Base-by-base conservation (phyloP, 2,113 vertebrate genomes). In the Cavia porcellus region DNA sequence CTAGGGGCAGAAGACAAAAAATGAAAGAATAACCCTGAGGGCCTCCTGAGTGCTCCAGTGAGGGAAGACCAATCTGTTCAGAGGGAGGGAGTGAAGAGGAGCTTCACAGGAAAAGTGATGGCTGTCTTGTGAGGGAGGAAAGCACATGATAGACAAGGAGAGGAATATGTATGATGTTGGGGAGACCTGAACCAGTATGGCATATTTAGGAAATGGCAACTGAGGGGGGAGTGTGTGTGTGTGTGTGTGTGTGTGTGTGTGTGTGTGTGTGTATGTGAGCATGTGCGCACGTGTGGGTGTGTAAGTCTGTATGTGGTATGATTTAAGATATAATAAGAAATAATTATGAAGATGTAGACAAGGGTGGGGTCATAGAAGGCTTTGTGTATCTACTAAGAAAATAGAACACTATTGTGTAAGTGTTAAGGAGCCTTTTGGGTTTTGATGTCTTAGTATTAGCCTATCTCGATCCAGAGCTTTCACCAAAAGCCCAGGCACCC, bases 361-460 rank as follows among this genome's bases (percentile, higher is more conserved):
- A 90, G 22, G 8, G 32, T 84, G 66, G 83, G 38, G 6, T 50
- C 57, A 81, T 15, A 70, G n/a, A 84, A 7, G 12, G 5, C n/a
- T 96, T 72, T 61, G 3, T 64, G 22, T 80, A 75, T 86, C 42
- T 86, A 50, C 24, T 55, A 90, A 74, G 82, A 95, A 87, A 97
- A n/a, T 50, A 52, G 11, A 88, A 50, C 8, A 79, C 84, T 66
- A 30, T 59, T 64, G 19, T 96, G 11, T 68, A 91, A 32, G 45
- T 83, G 64, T 57, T 42, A 45, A n/a, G 55, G 12, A 92, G 13
- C 5, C 38, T 93, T 66, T 75, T 13, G 45, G 14, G 35, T 68
- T 4, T 13, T 95, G 77, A 66, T 2, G 11, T 80, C 47, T 93
- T 50, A 87, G 5, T 62, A 24, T 85, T 47, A 14, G 19, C 1